A percentile compares a stretch with the other conserved stretches of the same genome.
Conservation (phyloP, 1,140 invertebrate genomes). For the Cotesia typhae region DNA sequence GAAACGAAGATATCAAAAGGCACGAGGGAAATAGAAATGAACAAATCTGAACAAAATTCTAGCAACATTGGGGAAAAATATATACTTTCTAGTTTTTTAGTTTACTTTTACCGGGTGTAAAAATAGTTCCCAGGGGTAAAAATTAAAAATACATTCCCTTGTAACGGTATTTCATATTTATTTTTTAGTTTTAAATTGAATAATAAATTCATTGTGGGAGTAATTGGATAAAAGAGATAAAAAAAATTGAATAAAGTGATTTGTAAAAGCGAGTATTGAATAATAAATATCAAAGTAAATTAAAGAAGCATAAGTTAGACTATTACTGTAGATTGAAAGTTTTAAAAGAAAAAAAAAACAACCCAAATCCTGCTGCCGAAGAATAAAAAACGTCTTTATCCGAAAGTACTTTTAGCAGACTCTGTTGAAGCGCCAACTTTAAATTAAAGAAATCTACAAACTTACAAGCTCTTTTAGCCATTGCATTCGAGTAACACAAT, state of each 20-base stretch:
- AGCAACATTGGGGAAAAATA: neutral
- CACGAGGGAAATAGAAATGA: neutral
- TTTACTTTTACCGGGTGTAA: neutral
- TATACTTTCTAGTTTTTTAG: neutral
- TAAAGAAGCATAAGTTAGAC: neutral
- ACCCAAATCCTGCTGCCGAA: neutral
- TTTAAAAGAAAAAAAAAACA: neutral
- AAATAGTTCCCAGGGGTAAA: conserved; percentile 2
- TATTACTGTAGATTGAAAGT: conserved; percentile 8
- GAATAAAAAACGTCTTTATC: neutral
- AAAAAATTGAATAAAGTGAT: neutral
- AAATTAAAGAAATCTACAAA: conserved; percentile 19
- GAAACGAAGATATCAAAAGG: conserved; percentile 16
- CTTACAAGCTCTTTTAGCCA: conserved; percentile 15
- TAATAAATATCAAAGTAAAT: neutral
- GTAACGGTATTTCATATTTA: neutral
- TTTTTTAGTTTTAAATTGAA: no score
- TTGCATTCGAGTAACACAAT: conserved; percentile 12
- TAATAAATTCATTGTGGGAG: no score
- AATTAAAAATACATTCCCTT: conserved; percentile 20
- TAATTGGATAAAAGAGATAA: neutral
- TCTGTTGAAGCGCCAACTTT: conserved; percentile 6
- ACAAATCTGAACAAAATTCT: neutral
- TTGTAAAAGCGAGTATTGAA: neutral
- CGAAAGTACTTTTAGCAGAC: neutral